phyloP scores from a whole-genome alignment of 2,113 vertebrate species.

The Albula glossodonta region DNA sequence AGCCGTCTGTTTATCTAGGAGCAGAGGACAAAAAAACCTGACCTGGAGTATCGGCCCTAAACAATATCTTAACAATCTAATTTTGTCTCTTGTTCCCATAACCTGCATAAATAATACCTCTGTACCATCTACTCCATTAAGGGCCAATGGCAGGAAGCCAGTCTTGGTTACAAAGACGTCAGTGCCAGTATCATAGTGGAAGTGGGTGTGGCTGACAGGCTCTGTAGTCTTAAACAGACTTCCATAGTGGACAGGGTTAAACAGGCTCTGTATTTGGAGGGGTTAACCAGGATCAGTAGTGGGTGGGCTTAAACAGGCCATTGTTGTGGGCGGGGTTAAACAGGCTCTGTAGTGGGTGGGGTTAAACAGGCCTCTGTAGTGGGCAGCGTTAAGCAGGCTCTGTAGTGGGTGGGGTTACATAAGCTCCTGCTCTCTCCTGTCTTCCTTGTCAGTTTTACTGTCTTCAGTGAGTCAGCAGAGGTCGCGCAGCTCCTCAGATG shows the following conservation, averaged over 20 bases:
- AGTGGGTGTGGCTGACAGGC: neutral
- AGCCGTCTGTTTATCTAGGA: too few species aligned
- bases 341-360: neutral
- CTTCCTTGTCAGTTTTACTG: neutral
- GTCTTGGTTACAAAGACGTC: too few species aligned
- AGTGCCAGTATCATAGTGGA: too few species aligned
- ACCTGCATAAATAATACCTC: too few species aligned
- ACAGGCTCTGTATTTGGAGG: neutral
- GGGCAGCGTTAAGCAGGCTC: neutral
- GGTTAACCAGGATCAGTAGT: neutral
- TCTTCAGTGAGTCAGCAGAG: neutral
- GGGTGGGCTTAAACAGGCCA: neutral
- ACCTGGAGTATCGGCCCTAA: too few species aligned
- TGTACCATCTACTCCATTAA: too few species aligned
- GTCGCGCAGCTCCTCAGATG: neutral
- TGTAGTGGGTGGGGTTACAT: neutral
- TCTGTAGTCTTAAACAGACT: neutral
- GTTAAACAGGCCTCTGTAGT: neutral
- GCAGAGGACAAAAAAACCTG: too few species aligned
- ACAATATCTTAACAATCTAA: too few species aligned
- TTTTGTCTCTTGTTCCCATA: too few species aligned
- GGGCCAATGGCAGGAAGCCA: too few species aligned
- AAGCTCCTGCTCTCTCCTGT: neutral
- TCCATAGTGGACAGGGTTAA: neutral
- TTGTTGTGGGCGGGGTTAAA: neutral